Evolutionary conservation across 2,888 invertebrate genomes (phyloP).

Genomic region (Leucophora obtusa): DNA sequence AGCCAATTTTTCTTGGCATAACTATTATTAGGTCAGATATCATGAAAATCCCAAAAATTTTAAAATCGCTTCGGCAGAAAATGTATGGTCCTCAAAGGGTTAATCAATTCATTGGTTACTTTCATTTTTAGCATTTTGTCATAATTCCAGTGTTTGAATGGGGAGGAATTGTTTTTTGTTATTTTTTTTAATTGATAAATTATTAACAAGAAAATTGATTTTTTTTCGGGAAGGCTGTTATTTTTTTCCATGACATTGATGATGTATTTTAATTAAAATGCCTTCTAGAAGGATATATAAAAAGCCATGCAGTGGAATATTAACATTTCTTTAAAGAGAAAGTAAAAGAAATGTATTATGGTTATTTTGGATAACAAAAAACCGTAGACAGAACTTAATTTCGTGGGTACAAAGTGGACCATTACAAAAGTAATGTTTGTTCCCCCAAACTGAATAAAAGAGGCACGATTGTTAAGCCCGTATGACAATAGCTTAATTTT

Average conservation of each 20-base stretch:
- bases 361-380: too few species aligned
- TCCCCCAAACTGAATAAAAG: too few species aligned
- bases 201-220: conserved; percentile 25
- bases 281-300: background rate
- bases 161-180: background rate
- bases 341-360: background rate
- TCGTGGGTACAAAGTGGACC: too few species aligned
- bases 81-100: too few species aligned
- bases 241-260: background rate
- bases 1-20: too few species aligned
- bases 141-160: background rate
- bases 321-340: background rate
- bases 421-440: too few species aligned
- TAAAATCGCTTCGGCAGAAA: too few species aligned
- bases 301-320: background rate
- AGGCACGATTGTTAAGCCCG: too few species aligned
- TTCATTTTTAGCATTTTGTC: conserved; percentile 5
- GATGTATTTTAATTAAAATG: background rate
- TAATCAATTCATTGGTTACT: background rate
- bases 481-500: too few species aligned
- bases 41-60: too few species aligned
- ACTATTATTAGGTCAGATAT: too few species aligned
- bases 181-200: conserved; percentile 17
- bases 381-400: too few species aligned
- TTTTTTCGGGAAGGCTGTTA: background rate